Evolutionary conservation across 2,888 invertebrate genomes (phyloP), one percentile per base, ranked within the genome.

Genomic region (Hydrotaea diabolus): DNA sequence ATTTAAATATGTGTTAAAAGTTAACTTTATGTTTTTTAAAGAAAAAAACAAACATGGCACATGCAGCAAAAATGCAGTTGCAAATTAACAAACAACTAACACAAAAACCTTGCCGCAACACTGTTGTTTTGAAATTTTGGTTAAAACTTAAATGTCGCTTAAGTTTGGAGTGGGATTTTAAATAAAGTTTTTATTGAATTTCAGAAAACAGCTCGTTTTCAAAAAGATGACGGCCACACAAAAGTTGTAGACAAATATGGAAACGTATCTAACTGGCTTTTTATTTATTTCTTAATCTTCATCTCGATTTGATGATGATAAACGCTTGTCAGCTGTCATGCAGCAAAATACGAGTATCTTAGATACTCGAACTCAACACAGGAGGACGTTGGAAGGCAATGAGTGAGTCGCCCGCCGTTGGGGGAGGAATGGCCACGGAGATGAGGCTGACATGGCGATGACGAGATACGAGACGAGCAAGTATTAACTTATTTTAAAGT

Each of bases 321-420:
- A 90, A 90, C 90, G 90, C 88, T 88, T 85, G 88, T 90, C 91
- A 90, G 90, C 91, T 91, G 90, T 88, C 89, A 88, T 86, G 86
- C 87, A 85, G 87, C 85, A 88, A 87, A 89, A 49, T 73, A 69
- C 46, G 13, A 23, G 69, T 46, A 59, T 59, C 59, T 39, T 8
- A 64, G 39, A 57, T 62, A 64, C 39, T 64, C 17, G 5, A 36
- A 19, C 43, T 49, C 66, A 66, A 43, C 66, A 21, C 23, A 69
- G 7, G 49, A 1, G n/a, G 49, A 1, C 4, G 21, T 23, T 13
- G 23, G 23, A 69, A 23, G 23, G 23, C 43, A 21, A 21, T 69
- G 46, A 46, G 7, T 31, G 17, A 43, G 3, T 2, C 7, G 2
- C 31, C 7, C 31, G 31, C 31, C 2, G 31, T 4, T 31, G 31